Evolutionary conservation across 2,113 vertebrate species (phyloP).

Genomic region (Promerops cafer): DNA sequence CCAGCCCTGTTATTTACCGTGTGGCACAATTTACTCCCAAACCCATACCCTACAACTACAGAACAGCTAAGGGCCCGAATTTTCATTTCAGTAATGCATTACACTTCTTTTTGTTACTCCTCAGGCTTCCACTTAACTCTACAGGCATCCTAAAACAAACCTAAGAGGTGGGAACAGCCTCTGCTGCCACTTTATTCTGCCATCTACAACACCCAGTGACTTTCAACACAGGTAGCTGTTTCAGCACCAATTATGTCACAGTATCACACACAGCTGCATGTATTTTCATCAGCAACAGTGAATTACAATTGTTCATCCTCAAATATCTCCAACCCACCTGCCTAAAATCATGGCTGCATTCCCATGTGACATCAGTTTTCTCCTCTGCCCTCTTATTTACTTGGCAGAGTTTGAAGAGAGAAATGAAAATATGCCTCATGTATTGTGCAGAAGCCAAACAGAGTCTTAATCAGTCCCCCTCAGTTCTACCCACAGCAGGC

Average conservation of each 20-base stretch:
- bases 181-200: not conserved
- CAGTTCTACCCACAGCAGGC: accelerated
- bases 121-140: not conserved
- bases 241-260: not conserved
- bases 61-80: not conserved
- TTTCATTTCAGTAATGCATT: accelerated
- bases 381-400: not conserved
- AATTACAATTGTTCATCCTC: not conserved
- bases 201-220: not conserved
- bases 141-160: not conserved
- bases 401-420: not conserved
- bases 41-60: not conserved
- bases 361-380: not conserved
- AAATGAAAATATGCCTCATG: not conserved
- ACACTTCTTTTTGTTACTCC: not conserved
- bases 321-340: not conserved
- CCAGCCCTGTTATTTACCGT: not conserved
- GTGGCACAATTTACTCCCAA: not conserved
- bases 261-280: not conserved
- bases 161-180: not conserved
- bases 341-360: not conserved
- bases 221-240: not conserved
- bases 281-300: not conserved
- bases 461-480: not conserved
- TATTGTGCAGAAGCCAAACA: not conserved